Conservation (phyloP, 2,888 invertebrate species). For the Petrolisthes cinctipes region DNA sequence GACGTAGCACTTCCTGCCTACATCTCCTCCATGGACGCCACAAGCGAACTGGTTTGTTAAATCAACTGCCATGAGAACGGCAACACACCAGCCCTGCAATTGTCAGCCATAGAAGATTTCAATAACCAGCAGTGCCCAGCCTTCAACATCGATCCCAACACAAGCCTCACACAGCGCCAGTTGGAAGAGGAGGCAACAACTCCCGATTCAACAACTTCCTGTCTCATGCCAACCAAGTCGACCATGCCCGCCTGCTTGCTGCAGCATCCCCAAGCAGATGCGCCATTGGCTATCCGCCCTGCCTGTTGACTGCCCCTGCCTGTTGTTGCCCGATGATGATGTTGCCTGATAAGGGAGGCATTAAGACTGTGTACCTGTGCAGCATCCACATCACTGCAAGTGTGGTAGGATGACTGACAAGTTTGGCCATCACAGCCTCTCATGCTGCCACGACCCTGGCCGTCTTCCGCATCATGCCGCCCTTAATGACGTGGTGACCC, state of each 20-base stretch:
- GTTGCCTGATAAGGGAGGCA: neutral
- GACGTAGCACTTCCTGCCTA: too few relatives aligned
- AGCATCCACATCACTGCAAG: neutral
- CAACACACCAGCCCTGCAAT: too few relatives aligned
- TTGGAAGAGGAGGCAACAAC: too few relatives aligned
- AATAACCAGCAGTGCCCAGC: too few relatives aligned
- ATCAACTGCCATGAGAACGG: too few relatives aligned
- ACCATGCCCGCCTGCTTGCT: neutral
- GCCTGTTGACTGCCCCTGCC: neutral
- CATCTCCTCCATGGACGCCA: too few relatives aligned
- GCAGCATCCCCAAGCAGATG: neutral
- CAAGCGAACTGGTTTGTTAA: too few relatives aligned
- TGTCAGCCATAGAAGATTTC: too few relatives aligned
- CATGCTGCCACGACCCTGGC: neutral
- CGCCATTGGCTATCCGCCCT: neutral
- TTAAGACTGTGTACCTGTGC: neutral
- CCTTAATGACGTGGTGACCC: neutral
- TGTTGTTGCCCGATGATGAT: neutral
- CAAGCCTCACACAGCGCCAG: too few relatives aligned
- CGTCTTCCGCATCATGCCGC: neutral
- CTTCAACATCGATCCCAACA: too few relatives aligned
- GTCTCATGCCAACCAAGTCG: neutral
- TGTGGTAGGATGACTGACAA: too few relatives aligned
- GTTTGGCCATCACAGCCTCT: too few relatives aligned
- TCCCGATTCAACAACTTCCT: neutral